These are phyloP conservation scores for Brachypalpus laphriformis DNA, from an alignment of 2,888 invertebrate genomes.

Conservation along the genomic window DNA sequence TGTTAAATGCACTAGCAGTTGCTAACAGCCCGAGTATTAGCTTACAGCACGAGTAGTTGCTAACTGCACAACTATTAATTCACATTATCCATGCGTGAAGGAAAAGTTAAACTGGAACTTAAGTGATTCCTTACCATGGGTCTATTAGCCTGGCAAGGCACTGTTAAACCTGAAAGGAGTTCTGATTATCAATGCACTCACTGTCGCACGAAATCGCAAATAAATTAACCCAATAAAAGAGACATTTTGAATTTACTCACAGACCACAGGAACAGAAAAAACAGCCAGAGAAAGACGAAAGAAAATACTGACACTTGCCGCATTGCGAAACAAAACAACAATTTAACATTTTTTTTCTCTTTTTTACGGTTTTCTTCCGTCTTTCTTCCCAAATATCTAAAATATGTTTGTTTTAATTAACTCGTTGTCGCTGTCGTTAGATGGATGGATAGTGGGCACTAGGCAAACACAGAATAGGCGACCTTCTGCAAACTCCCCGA, in stretches of 20 bases:
- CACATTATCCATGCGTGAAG: no score
- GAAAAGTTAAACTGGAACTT: no score
- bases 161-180: no score
- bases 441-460: background rate
- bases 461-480: slow-evolving; percentile 5
- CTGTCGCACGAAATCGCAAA: slow-evolving; percentile 41
- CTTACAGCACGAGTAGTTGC: no score
- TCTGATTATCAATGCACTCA: slow-evolving; percentile 11
- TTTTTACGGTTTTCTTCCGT: slow-evolving; percentile 61
- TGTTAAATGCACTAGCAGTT: no score
- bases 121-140: no score
- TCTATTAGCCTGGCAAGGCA: no score
- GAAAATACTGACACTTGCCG: slow-evolving; percentile 65
- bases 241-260: slow-evolving; percentile 48
- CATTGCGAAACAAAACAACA: slow-evolving; percentile 70
- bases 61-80: no score
- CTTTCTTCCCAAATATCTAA: slow-evolving; percentile 65
- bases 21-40: no score
- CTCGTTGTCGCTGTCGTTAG: slow-evolving; percentile 37
- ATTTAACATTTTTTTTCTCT: slow-evolving; percentile 26
- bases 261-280: slow-evolving; percentile 4
- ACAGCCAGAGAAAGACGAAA: slow-evolving; percentile 13
- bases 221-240: slow-evolving; percentile 45
- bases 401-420: slow-evolving; percentile 74
- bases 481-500: slow-evolving; percentile 39